Conservation (phyloP, 2,113 vertebrate species). For the Oceanodroma tethys region DNA sequence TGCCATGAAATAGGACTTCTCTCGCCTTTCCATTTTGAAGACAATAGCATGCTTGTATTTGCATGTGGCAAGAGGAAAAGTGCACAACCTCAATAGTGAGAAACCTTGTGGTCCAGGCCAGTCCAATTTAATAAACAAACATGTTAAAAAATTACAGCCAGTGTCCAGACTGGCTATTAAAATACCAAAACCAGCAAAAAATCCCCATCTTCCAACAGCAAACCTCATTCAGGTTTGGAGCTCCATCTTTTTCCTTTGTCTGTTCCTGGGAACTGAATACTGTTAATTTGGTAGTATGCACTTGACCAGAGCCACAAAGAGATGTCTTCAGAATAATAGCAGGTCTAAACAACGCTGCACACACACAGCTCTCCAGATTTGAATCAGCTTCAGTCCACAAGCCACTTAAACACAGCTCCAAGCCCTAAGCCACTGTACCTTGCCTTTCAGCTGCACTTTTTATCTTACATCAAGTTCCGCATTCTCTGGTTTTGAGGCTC, state of each 20-base stretch:
- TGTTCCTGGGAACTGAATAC: neutral
- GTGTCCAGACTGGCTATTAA: neutral
- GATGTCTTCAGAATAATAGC: neutral
- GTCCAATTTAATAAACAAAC: neutral
- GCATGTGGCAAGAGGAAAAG: neutral
- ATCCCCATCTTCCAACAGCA: neutral
- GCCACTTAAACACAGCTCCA: accelerated
- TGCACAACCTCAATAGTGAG: neutral
- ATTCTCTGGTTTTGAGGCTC: neutral
- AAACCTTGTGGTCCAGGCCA: neutral
- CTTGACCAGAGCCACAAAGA: neutral
- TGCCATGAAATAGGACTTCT: neutral
- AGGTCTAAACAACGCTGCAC: neutral
- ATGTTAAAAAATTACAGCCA: neutral
- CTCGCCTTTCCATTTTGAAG: neutral
- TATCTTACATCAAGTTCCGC: neutral
- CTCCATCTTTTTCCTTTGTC: neutral
- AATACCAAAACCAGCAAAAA: neutral
- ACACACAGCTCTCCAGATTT: neutral
- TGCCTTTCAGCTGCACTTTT: neutral
- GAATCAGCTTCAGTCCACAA: neutral
- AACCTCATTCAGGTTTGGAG: neutral
- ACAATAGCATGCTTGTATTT: neutral
- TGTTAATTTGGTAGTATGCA: neutral
- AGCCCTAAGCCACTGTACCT: neutral